Conservation (phyloP, 2,888 invertebrate species). For the Trilocha varians region DNA sequence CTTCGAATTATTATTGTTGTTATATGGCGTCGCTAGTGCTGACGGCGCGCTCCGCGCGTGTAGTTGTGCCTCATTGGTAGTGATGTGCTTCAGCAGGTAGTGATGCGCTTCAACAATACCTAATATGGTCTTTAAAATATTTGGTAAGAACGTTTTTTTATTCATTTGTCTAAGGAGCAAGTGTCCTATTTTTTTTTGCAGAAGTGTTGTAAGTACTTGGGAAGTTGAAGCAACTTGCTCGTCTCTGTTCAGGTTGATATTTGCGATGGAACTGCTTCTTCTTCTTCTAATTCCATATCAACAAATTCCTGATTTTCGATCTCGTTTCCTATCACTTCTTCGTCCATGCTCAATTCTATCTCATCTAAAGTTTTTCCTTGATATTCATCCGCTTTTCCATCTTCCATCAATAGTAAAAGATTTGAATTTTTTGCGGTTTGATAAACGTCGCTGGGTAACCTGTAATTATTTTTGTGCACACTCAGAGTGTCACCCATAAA, state of each 20-base stretch:
- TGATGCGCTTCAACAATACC: no score
- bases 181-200: constrained; percentile 2
- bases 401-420: constrained; percentile 24
- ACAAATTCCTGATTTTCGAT: constrained; percentile 6
- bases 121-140: constrained; percentile 13
- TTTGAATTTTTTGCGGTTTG: constrained; percentile 28
- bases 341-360: constrained; percentile 14
- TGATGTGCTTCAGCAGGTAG: no score
- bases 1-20: no score
- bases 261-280: constrained; percentile 3
- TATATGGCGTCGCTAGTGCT: no score
- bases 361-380: constrained; percentile 19
- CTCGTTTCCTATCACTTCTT: constrained; percentile 7
- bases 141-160: constrained; percentile 12
- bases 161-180: constrained; percentile 10
- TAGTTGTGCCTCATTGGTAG: no score
- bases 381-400: constrained; percentile 21
- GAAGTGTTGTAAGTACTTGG: background rate
- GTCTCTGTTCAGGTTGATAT: constrained; percentile 1
- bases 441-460: constrained; percentile 22
- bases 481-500: constrained; percentile 22
- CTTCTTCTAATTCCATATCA: constrained; percentile 3
- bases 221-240: background rate
- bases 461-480: constrained; percentile 19
- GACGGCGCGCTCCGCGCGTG: no score